Evolutionary conservation across 37 sponge, comb jelly and placozoan genomes (phyloP), one percentile per base, ranked within the genome.

Genomic region (Amphimedon queenslandica): DNA sequence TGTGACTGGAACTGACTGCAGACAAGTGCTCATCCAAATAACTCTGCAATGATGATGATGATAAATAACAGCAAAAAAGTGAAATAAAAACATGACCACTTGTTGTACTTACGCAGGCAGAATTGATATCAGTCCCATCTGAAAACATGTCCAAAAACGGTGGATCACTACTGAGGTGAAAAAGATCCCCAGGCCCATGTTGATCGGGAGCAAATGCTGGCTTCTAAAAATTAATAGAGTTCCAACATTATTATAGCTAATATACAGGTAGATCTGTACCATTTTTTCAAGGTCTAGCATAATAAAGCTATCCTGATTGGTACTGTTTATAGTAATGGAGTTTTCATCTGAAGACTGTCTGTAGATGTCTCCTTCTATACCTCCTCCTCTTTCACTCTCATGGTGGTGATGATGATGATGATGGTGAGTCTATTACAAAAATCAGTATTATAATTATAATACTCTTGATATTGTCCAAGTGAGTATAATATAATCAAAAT

Each of bases 141-240:
- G 13, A 47, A 13, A 47, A 47, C 53, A 47, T 47, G 53, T 82
- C 83, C 16, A 82, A 47, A 16, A 36, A 10, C 3, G 83, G 76
- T 16, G 60, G 60, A 13, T 82, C 83, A 5, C 40, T 57, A 37
- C 83, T 67, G 0, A 36, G 67, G 21, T 67, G 68, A 29, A 82
- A 68, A 39, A 82, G 63, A 27, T 75, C 57, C 0, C 76, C 42
- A 10, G 74, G 33, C 25, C 71, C 80, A 53, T 80, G 69, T 42
- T n/a, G 36, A 60, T 31, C 32, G 47, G 80, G 33, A 6, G 76
- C 68, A 82, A 82, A 82, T 0, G 83, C 57, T 25, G 83, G 83
- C 30, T 75, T 82, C 83, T 82, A 41, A 20, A 67, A 0, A 0
- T 40, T 29, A 28, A 42, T 3, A 67, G 1, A 0, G 53, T 47